Evolutionary conservation across 1,140 invertebrate genomes (phyloP).

Genomic region (Neodiprion lecontei): DNA sequence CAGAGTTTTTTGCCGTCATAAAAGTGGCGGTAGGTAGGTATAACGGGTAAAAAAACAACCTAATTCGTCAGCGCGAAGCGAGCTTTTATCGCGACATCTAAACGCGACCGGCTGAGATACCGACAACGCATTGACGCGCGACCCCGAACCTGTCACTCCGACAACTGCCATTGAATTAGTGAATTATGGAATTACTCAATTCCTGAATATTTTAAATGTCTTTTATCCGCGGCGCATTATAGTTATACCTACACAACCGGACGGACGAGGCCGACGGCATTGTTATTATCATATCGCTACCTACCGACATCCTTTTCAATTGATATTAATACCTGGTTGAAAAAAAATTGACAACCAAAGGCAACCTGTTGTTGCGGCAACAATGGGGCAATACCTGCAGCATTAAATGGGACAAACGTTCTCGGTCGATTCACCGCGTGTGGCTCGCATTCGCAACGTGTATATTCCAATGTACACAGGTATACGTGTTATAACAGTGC

Average conservation of each 20-base stretch:
- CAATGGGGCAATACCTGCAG: background rate
- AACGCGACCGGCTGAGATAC: background rate
- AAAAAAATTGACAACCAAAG: background rate
- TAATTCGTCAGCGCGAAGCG: too few relatives aligned
- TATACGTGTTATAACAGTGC: too few relatives aligned
- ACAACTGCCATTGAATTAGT: background rate
- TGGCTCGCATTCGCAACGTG: background rate
- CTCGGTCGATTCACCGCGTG: background rate
- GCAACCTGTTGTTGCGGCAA: too few relatives aligned
- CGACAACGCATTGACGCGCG: slow-evolving; percentile 6
- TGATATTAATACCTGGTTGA: background rate
- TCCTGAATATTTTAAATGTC: background rate
- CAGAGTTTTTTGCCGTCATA: background rate
- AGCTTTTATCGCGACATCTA: background rate
- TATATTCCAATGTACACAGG: too few relatives aligned
- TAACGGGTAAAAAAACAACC: background rate
- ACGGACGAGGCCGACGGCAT: background rate
- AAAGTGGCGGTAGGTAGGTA: background rate
- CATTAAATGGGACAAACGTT: background rate
- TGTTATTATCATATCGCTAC: background rate
- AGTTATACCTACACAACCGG: background rate
- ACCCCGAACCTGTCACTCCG: background rate
- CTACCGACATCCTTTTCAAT: background rate
- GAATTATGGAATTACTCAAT: slow-evolving; percentile 5
- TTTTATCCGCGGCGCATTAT: background rate